A percentile compares a stretch with the other conserved stretches of the same genome.
These are phyloP conservation scores for Phorcus lineatus DNA, from an alignment of 2,888 invertebrate genomes.

Conservation along the genomic window DNA sequence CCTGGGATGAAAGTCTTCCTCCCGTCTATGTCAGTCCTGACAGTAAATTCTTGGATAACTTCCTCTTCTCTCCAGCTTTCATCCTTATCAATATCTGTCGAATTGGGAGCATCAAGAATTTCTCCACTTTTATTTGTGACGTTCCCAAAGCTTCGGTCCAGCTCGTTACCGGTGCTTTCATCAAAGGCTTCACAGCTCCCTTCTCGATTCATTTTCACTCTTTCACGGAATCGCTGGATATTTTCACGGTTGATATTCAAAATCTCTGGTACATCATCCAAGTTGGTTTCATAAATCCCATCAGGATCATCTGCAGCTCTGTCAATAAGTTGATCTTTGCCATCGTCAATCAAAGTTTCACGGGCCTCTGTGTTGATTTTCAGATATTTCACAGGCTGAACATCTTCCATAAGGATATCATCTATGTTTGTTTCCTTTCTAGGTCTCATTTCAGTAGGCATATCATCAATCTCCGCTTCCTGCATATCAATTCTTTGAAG, in stretches of 20 bases:
- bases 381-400: neutral
- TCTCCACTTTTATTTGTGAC: constrained; percentile 13
- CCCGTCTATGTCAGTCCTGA: neutral
- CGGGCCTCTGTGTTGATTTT: neutral
- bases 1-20: neutral
- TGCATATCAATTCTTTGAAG: neutral
- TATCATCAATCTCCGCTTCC: neutral
- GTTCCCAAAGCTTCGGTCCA: neutral
- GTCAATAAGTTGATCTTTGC: neutral
- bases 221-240: neutral
- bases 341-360: constrained; percentile 34
- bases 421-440: constrained; percentile 35
- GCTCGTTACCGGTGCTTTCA: constrained; percentile 6
- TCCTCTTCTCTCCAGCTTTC: neutral
- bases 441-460: neutral
- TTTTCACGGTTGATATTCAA: neutral
- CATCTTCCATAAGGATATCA: constrained; percentile 20
- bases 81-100: neutral
- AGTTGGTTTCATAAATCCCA: constrained; percentile 32
- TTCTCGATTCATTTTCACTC: neutral
- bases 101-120: neutral
- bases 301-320: neutral
- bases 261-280: constrained; percentile 30
- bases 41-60: constrained; percentile 4
- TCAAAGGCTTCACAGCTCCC: neutral